These are phyloP conservation scores for Tichodroma muraria DNA, from an alignment of 2,113 vertebrate genomes.

Conservation along the genomic window DNA sequence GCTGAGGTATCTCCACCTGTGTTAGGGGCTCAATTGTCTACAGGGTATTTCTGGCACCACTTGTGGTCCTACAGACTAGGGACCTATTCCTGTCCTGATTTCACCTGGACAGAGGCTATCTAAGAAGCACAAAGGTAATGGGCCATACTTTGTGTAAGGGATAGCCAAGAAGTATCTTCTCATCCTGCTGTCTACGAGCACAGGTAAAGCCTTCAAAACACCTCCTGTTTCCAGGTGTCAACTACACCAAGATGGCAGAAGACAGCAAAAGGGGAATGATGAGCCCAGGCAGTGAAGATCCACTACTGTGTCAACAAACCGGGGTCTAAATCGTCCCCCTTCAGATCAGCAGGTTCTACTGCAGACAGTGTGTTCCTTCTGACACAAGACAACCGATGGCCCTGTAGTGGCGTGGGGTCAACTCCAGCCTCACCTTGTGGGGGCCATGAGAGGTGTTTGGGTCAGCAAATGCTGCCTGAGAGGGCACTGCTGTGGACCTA, in stretches of 20 bases:
- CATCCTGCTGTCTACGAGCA: neutral
- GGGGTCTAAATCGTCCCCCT: neutral
- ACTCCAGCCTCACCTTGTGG: neutral
- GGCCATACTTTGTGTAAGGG: neutral
- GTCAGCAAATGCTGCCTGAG: neutral
- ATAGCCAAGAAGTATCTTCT: neutral
- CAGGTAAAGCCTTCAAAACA: neutral
- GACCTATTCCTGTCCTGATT: neutral
- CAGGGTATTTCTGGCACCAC: neutral
- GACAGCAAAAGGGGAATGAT: neutral
- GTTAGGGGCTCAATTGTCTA: neutral
- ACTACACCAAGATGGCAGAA: neutral
- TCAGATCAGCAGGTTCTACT: neutral
- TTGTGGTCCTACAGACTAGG: neutral
- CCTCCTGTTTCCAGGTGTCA: neutral
- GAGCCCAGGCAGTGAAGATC: neutral
- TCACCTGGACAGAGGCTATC: neutral
- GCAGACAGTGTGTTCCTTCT: neutral
- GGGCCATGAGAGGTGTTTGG: neutral
- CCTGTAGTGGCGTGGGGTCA: accelerated
- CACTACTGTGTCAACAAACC: neutral
- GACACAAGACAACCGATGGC: neutral
- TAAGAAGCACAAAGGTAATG: neutral
- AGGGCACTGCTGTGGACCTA: neutral
- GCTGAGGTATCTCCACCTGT: neutral